A percentile compares a stretch with the other conserved stretches of the same genome.
Conservation (phyloP, 2,797 vertebrate species). For the Poeciliopsis presidionis region DNA sequence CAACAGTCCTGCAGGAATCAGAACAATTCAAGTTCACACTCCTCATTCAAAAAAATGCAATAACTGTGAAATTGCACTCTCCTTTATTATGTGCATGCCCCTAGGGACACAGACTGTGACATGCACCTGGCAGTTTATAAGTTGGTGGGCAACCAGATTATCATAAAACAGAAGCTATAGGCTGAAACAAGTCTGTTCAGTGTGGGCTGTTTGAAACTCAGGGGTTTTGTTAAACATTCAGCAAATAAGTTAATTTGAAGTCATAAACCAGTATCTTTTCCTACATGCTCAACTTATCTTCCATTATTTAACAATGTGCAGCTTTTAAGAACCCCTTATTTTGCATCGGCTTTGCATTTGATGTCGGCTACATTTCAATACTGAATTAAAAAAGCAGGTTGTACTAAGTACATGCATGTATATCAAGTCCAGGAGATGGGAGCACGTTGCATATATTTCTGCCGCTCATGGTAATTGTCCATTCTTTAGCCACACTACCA, state of each 20-base stretch:
- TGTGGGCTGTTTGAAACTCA: background rate
- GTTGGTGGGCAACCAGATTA: constrained; percentile 6
- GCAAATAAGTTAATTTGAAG: background rate
- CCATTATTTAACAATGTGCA: background rate
- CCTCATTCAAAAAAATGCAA: constrained; percentile 35
- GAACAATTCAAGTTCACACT: background rate
- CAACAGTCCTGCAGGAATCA: constrained; percentile 20
- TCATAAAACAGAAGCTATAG: background rate
- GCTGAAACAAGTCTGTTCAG: background rate
- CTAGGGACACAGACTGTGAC: constrained; percentile 25
- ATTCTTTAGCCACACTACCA: background rate
- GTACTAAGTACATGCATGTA: background rate
- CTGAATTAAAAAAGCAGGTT: background rate
- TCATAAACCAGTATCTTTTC: background rate
- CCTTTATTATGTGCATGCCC: constrained; percentile 36
- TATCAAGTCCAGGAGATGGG: background rate
- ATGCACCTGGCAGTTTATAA: constrained; percentile 28
- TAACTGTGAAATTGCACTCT: constrained; percentile 48
- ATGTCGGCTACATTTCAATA: background rate
- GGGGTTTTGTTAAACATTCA: background rate
- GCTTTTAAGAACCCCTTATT: background rate
- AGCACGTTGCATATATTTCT: background rate
- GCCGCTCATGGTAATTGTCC: background rate
- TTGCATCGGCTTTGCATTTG: background rate
- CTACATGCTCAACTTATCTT: background rate